These are phyloP conservation scores for Gallirallus australis DNA, from an alignment of 2,797 vertebrate genomes.

Conservation along the genomic window DNA sequence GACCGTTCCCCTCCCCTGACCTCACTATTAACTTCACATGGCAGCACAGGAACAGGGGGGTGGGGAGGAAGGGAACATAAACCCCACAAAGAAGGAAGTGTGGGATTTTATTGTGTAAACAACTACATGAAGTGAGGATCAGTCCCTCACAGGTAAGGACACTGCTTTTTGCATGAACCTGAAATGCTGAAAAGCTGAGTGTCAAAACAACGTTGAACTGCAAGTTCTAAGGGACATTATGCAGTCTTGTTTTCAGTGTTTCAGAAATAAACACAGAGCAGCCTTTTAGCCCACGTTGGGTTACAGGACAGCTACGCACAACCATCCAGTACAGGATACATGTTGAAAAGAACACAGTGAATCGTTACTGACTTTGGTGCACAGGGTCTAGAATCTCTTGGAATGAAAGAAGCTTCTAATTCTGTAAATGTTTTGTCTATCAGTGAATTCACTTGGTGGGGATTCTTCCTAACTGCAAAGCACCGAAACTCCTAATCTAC, in stretches of 20 bases:
- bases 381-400: neutral
- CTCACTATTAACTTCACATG: neutral
- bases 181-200: neutral
- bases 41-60: neutral
- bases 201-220: neutral
- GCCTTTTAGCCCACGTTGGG: neutral
- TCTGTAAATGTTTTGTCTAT: slow-evolving; percentile 7
- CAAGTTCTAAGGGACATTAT: neutral
- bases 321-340: neutral
- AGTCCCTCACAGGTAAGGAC: neutral
- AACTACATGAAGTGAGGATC: neutral
- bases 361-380: neutral
- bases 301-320: neutral
- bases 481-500: neutral
- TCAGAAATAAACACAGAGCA: neutral
- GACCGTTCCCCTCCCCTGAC: neutral
- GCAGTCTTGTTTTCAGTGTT: neutral
- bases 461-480: neutral
- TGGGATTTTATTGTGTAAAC: neutral
- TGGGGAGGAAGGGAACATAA: neutral
- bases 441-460: neutral
- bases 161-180: neutral
- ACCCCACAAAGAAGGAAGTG: neutral
- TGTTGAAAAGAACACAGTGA: neutral
- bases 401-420: neutral